Evolutionary conservation across 1,140 invertebrate species (phyloP), one percentile per base, ranked within the genome.

Genomic region (Drosophila ambigua): DNA sequence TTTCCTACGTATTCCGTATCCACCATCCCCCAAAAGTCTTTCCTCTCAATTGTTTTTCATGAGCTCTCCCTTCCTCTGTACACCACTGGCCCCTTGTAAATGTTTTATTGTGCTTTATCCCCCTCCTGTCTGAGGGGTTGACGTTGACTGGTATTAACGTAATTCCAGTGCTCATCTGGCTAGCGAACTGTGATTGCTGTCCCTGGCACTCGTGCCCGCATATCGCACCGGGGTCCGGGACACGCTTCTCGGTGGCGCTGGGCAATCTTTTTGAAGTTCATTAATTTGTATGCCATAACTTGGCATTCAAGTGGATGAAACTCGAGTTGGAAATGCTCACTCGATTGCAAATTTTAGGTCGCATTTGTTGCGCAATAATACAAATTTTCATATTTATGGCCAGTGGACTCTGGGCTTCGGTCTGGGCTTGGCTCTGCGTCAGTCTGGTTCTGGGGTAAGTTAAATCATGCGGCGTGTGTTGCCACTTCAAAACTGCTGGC

Each of bases 211-310:
- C 4, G 9, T 4, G 35, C 3, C 35, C 35, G 35, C 9, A 39
- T 39, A 11, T 39, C 35, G 11, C 35, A 39, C 9, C 4, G 35
- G 35, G 35, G 11, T 5, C 3, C 3, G 15, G 28, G 35, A 11
- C 35, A 4, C 15, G 20, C 16, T 31, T 31, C 45, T 8, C n/a
- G 39, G 35, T 9, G n/a, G 41, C 15, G 11, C 3, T 31, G 8
- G 13, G 71, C 72, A 77, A 60, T 59, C 52, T 68, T 59, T 39
- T 68, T 73, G 81, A 68, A 85, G 81, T 77, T 80, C 80, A 81
- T 85, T 84, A 85, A 85, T 85, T 85, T 83, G 85, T 55, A 84
- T 84, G 77, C 59, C 67, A 58, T 67, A 77, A 80, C 53, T 85
- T 85, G 77, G 78, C 67, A 54, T 63, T 52, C 49, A 52, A 75